phyloP scores from a whole-genome alignment of 1,140 invertebrate species.

The Conus betulinus region DNA sequence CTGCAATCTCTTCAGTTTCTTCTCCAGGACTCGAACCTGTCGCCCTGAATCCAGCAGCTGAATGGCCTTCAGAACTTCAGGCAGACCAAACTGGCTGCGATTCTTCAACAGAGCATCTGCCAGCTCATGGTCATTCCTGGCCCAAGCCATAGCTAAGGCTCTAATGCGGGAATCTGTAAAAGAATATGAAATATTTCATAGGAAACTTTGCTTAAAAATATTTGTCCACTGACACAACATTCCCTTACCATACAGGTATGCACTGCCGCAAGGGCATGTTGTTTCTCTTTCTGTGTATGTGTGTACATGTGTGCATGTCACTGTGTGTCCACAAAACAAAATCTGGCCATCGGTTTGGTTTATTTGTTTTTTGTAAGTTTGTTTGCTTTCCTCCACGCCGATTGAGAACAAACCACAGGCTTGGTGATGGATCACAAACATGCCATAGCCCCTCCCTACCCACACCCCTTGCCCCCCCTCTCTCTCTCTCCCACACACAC shows the following conservation, averaged over 20 bases:
- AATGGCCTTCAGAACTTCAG: constrained; percentile 71
- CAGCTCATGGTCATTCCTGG: constrained; percentile 68
- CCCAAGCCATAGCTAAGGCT: constrained; percentile 71
- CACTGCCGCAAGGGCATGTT: background rate
- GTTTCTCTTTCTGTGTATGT: no score
- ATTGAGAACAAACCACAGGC: no score
- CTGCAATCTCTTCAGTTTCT: constrained; percentile 67
- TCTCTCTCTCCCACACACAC: no score
- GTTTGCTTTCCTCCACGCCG: no score
- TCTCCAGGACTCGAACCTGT: constrained; percentile 66
- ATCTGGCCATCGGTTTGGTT: no score
- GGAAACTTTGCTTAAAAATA: no score
- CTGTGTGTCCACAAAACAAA: no score
- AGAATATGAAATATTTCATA: constrained; percentile 15
- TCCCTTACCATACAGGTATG: background rate
- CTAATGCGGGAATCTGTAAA: constrained; percentile 67
- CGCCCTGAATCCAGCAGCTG: constrained; percentile 68
- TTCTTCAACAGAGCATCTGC: constrained; percentile 62
- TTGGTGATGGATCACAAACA: no score
- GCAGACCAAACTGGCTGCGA: constrained; percentile 67
- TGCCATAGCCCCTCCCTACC: no score
- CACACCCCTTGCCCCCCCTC: no score
- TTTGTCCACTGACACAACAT: background rate
- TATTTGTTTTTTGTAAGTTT: no score
- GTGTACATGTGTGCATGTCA: no score